Evolutionary conservation across 1,140 invertebrate species (phyloP).

Genomic region (Meloidogyne chitwoodi): DNA sequence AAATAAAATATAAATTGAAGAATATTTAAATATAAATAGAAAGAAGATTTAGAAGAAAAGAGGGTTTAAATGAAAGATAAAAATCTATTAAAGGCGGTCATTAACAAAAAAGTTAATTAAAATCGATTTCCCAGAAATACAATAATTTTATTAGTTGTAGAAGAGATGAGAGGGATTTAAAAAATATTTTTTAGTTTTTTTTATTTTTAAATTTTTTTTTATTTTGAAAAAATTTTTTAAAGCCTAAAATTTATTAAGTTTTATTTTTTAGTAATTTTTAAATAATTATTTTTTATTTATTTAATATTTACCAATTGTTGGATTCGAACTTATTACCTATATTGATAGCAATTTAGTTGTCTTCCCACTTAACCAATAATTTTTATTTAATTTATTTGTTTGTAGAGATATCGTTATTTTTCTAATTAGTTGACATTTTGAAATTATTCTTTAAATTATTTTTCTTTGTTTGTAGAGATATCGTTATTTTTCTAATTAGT

Average conservation of each 20-base stretch:
- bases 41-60: slow-evolving; percentile 5
- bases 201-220: no score
- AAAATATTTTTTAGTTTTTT: no score
- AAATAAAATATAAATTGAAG: not conserved
- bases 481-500: not conserved
- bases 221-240: no score
- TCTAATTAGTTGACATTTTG: not conserved
- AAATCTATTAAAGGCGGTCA: not conserved
- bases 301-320: no score
- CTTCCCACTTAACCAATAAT: not conserved
- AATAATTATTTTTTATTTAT: not conserved
- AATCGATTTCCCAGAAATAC: not conserved
- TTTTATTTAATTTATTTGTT: not conserved
- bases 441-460: no score
- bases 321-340: no score
- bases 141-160: not conserved
- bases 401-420: not conserved
- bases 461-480: not conserved
- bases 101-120: not conserved
- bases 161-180: no score
- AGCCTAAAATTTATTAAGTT: not conserved
- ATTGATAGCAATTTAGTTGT: no score
- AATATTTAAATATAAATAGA: not conserved
- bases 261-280: not conserved
- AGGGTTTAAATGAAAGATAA: not conserved